phyloP scores from a whole-genome alignment of 1,140 invertebrate species.

The Drosophila nasuta region DNA sequence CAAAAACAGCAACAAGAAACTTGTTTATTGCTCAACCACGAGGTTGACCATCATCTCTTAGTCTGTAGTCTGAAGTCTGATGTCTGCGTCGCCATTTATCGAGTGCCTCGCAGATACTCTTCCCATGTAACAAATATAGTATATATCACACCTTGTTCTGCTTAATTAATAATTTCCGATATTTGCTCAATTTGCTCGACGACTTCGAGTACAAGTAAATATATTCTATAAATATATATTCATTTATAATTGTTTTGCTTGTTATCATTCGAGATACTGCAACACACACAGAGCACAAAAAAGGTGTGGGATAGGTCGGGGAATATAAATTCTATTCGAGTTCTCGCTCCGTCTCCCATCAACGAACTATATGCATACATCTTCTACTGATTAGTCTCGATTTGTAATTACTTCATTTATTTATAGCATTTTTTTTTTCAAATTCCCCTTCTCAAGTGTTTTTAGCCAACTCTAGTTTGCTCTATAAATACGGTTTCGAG shows the following conservation, averaged over 20 bases:
- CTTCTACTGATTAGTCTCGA: no score
- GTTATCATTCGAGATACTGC: conserved; percentile 40
- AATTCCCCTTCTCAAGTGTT: no score
- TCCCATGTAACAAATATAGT: not conserved
- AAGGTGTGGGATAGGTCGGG: conserved; percentile 62
- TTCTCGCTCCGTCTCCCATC: no score
- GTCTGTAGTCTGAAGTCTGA: no score
- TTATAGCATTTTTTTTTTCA: no score
- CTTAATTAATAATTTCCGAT: conserved; percentile 16
- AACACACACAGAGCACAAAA: conserved; percentile 11
- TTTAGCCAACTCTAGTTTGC: no score
- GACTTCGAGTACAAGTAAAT: conserved; percentile 14
- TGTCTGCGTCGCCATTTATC: not conserved
- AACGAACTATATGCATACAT: no score
- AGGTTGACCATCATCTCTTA: not conserved
- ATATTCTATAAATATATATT: conserved; percentile 2
- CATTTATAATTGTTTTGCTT: not conserved
- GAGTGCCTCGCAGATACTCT: conserved; percentile 11
- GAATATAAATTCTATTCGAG: not conserved
- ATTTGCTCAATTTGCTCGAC: conserved; percentile 4
- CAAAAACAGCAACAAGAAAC: not conserved
- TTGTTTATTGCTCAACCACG: conserved; percentile 7
- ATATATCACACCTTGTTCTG: conserved; percentile 7
- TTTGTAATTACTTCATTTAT: no score
- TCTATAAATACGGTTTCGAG: no score